Evolutionary conservation across 2,888 invertebrate genomes (phyloP), one percentile per base, ranked within the genome.

Genomic region (Cyaniris semiargus): DNA sequence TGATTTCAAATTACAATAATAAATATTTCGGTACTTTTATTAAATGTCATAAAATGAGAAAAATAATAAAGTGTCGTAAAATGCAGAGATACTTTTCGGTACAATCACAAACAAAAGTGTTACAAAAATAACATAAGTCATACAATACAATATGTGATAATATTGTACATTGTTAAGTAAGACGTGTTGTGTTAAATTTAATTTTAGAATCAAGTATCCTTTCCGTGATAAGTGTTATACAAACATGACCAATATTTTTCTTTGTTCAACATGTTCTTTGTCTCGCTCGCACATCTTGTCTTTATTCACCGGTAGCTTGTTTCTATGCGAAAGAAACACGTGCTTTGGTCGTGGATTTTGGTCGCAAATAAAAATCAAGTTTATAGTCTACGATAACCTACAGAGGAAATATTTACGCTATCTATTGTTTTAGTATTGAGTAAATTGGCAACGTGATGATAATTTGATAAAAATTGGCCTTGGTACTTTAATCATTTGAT

Each of bases 221-320:
- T 23, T 60, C 66, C 27, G 27, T 66, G 18, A 15, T 66, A 66
- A 66, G 66, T 66, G 3, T 60, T 60, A 56, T 58, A 66, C 31
- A 66, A 66, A 66, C 31, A 31, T 18, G 27, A 27, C 66, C 27
- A 31, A 66, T 66, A 66, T 66, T 66, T 66, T 15, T 66, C 66
- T 66, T 66, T 66, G 66, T 66, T 66, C 66, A 66, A 31, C 27
- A 66, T n/a, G n/a, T 66, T 27, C 27, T 66, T 66, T 27, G 66
- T 66, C 27, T 27, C 27, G 1, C 15, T 66, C 66, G 27, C 27
- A 15, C 66, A 66, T 23, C 5, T 21, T 3, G 27, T 66, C 66
- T 66, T 60, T 66, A 66, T 18, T 66, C 66, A 66, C 15, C 66
- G 66, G 27, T 66, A 66, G 27, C 66, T 3, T 66, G 66, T 66